phyloP scores from a whole-genome alignment of 2,888 invertebrate genomes.

The Gymnoscelis rufifasciata region DNA sequence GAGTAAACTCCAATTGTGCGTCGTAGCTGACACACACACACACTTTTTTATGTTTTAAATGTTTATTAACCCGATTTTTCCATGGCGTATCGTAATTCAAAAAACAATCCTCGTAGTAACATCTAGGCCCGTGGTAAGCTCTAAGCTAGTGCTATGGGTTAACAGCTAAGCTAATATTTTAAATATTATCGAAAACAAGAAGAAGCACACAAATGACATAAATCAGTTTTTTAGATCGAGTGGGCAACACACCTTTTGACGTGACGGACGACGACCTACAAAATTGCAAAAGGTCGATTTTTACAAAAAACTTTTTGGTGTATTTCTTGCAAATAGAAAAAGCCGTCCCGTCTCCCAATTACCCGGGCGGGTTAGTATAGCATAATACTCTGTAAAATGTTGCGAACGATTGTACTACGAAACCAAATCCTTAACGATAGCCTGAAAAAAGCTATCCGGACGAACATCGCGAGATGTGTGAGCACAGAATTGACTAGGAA shows the following conservation, averaged over 20 bases:
- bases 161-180: no score
- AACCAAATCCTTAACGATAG: slow-evolving; percentile 82
- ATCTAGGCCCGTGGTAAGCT: no score
- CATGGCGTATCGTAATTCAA: no score
- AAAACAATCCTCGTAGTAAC: no score
- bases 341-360: slow-evolving; percentile 66
- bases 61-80: no score
- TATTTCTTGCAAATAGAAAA: slow-evolving; percentile 31
- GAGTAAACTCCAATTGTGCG: no score
- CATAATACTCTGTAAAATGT: slow-evolving; percentile 70
- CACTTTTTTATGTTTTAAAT: no score
- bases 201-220: no score
- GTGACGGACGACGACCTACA: slow-evolving; percentile 59
- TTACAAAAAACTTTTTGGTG: slow-evolving; percentile 32
- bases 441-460: slow-evolving; percentile 79
- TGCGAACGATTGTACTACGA: slow-evolving; percentile 85
- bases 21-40: no score
- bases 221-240: no score
- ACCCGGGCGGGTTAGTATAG: slow-evolving; percentile 62
- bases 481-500: slow-evolving; percentile 81
- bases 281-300: slow-evolving; percentile 67
- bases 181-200: no score
- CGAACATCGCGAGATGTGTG: slow-evolving; percentile 79
- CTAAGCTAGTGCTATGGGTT: no score
- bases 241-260: background rate